phyloP scores from a whole-genome alignment of 30 jellyfish, hydroid and myxozoan genomes.

The Chironex yamaguchii region DNA sequence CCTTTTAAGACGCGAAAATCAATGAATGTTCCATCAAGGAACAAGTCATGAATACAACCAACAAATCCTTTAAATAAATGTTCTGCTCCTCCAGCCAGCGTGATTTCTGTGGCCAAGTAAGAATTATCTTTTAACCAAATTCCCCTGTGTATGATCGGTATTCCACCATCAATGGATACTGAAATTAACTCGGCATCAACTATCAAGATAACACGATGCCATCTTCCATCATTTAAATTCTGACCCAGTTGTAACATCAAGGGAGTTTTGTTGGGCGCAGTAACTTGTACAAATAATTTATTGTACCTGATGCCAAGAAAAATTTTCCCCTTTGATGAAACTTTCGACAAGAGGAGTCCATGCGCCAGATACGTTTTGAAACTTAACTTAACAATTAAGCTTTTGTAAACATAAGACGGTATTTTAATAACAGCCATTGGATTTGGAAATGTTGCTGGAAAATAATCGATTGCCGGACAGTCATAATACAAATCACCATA shows the following conservation, averaged over 20 bases:
- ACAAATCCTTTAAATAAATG: constrained; percentile 77
- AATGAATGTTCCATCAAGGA: constrained; percentile 77
- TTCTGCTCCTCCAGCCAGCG: constrained; percentile 99
- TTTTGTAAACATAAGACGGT: constrained; percentile 71
- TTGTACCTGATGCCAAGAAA: constrained; percentile 75
- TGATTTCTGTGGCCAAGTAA: constrained; percentile 66
- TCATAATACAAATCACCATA: constrained; percentile 78
- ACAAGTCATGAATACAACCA: constrained; percentile 88
- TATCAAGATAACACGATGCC: constrained; percentile 91
- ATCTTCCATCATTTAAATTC: constrained; percentile 82
- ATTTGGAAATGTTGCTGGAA: constrained; percentile 86
- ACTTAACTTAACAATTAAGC: constrained; percentile 68
- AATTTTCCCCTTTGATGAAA: constrained; percentile 76
- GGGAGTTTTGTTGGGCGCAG: constrained; percentile 71
- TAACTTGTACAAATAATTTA: constrained; percentile 65
- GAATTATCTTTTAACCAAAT: constrained; percentile 45
- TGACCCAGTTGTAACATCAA: constrained; percentile 64
- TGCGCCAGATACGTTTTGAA: constrained; percentile 75
- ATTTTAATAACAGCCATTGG: constrained; percentile 72
- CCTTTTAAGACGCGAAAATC: constrained; percentile 65
- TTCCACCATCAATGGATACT: constrained; percentile 52
- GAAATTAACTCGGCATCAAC: constrained; percentile 52
- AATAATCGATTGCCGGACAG: constrained; percentile 71
- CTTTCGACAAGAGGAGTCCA: constrained; percentile 81
- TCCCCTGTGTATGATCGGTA: constrained; percentile 25